A percentile compares a stretch with the other conserved stretches of the same genome.
Conservation (phyloP, 1,140 invertebrate species). For the Bombus confusus region DNA sequence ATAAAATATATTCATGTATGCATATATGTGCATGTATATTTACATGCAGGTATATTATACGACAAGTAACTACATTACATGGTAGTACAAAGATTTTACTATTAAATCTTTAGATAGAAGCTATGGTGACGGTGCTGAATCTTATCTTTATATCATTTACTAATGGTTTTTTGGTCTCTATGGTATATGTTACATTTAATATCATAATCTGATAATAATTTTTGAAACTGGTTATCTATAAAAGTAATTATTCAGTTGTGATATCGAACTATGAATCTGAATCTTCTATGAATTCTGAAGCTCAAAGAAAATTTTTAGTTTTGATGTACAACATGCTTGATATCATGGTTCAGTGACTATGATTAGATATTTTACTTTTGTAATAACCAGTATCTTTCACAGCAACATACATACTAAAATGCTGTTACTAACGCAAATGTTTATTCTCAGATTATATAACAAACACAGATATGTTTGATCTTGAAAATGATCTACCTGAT, state of each 20-base stretch:
- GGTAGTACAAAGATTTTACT: conserved; percentile 48
- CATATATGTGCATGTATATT: conserved; percentile 40
- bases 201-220: conserved; percentile 44
- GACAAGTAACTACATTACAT: conserved; percentile 45
- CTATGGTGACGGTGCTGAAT: conserved; percentile 81
- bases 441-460: conserved; percentile 84
- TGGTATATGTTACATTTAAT: conserved; percentile 66
- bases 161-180: conserved; percentile 80
- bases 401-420: neutral
- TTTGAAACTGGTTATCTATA: conserved; percentile 56
- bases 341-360: neutral
- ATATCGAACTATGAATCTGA: no score
- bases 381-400: conserved; percentile 56
- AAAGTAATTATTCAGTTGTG: conserved; percentile 34
- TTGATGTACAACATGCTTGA: neutral
- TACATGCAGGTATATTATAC: conserved; percentile 56
- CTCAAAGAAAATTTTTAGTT: neutral
- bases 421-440: conserved; percentile 44
- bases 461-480: conserved; percentile 91
- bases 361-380: conserved; percentile 44
- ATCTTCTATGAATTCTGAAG: neutral
- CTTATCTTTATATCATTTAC: conserved; percentile 76
- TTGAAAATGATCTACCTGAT: conserved; percentile 96
- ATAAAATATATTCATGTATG: conserved; percentile 40
- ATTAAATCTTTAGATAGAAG: conserved; percentile 65